Evolutionary conservation across 2,888 invertebrate genomes (phyloP).

Genomic region (Hydrotaea cyrtoneurina): DNA sequence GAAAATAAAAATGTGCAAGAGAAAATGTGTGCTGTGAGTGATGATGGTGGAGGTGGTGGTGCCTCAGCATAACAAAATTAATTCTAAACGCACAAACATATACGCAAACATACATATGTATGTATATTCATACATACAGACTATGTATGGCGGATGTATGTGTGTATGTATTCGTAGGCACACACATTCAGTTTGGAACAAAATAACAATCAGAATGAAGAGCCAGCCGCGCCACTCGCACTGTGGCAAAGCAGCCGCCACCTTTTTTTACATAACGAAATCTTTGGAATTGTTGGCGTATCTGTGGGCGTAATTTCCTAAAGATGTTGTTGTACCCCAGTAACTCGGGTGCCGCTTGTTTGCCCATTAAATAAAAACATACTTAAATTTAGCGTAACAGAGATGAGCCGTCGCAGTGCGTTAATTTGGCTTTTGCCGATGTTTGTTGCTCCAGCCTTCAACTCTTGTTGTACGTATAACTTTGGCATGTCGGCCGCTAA

Average conservation of each 20-base stretch:
- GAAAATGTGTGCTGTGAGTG: background rate
- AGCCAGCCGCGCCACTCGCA: too few relatives aligned
- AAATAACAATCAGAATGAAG: background rate
- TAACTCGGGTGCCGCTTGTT: background rate
- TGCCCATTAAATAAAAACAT: background rate
- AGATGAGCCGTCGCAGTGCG: background rate
- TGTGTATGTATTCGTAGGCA: too few relatives aligned
- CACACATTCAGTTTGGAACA: background rate
- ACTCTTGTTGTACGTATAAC: background rate
- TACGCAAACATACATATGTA: background rate
- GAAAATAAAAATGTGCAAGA: background rate
- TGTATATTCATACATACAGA: background rate
- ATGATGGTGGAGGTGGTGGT: slow-evolving; percentile 14
- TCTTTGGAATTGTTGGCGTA: slow-evolving; percentile 47
- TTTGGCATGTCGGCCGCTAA: slow-evolving; percentile 5
- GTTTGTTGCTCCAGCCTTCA: slow-evolving; percentile 33
- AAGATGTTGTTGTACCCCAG: slow-evolving; percentile 11
- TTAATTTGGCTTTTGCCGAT: slow-evolving; percentile 4
- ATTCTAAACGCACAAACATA: slow-evolving; percentile 1
- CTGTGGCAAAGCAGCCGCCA: background rate
- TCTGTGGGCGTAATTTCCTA: slow-evolving; percentile 49
- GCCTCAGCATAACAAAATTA: background rate
- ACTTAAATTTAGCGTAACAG: slow-evolving; percentile 20
- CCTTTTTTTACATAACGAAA: slow-evolving; percentile 9
- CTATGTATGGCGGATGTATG: background rate